These are phyloP conservation scores for Fabriciana adippe DNA, from an alignment of 2,888 invertebrate species.

Conservation along the genomic window DNA sequence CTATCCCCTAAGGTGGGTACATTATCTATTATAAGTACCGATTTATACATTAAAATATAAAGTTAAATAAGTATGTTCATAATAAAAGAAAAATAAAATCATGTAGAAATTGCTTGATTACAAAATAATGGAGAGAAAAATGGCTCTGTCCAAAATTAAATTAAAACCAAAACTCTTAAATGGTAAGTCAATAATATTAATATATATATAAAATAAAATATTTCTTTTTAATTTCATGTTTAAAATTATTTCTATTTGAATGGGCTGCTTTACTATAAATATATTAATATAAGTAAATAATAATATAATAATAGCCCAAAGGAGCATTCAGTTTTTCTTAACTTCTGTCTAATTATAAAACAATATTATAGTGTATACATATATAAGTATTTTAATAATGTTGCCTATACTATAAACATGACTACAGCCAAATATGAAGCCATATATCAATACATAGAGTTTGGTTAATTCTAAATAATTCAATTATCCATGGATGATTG, in stretches of 20 bases:
- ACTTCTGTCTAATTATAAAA: too few relatives aligned
- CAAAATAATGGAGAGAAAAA: slow-evolving; percentile 79
- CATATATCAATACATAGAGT: not conserved
- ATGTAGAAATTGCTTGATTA: slow-evolving; percentile 42
- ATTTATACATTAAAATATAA: slow-evolving; percentile 12
- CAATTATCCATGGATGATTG: slow-evolving; percentile 13
- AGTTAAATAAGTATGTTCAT: not conserved
- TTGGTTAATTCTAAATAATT: slow-evolving; percentile 20
- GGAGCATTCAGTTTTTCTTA: too few relatives aligned
- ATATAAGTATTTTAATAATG: too few relatives aligned
- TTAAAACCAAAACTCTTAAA: slow-evolving; percentile 78
- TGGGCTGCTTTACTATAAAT: too few relatives aligned
- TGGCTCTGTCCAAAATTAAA: slow-evolving; percentile 75
- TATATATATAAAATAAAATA: too few relatives aligned
- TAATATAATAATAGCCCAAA: too few relatives aligned
- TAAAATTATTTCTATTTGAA: not conserved
- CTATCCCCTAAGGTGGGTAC: slow-evolving; percentile 66
- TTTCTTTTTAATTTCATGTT: not conserved
- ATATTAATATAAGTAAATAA: too few relatives aligned
- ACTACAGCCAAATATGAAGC: slow-evolving; percentile 14
- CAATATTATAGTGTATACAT: too few relatives aligned
- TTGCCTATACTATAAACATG: too few relatives aligned
- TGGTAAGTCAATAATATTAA: slow-evolving; percentile 63
- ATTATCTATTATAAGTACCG: slow-evolving; percentile 30
- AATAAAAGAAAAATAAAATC: not conserved